phyloP scores from a whole-genome alignment of 2,113 vertebrate species.

The Silurus meridionalis region DNA sequence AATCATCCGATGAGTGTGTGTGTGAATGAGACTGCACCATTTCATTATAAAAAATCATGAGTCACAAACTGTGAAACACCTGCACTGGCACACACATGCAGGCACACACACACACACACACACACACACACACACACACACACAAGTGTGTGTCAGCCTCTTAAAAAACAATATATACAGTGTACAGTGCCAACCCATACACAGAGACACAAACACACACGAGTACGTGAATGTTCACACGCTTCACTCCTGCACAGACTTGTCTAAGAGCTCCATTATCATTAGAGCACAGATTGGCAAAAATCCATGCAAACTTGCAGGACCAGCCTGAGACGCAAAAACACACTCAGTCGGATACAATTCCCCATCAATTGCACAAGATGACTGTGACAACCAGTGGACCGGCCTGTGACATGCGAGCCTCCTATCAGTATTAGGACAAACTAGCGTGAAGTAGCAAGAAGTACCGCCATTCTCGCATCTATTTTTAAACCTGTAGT shows the following conservation, averaged over 20 bases:
- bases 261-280: conserved; percentile 28
- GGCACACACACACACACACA: neutral
- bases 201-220: conserved; percentile 35
- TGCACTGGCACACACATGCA: neutral
- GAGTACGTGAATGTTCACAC: conserved; percentile 21
- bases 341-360: conserved; percentile 26
- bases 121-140: neutral
- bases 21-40: neutral
- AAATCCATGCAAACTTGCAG: conserved; percentile 32
- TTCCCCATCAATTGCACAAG: conserved; percentile 21
- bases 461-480: too few species aligned
- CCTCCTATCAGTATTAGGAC: too few species aligned
- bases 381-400: neutral
- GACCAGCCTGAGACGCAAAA: conserved; percentile 30
- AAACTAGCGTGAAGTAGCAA: too few species aligned
- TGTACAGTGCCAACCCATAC: conserved; percentile 50
- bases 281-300: conserved; percentile 29
- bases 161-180: conserved; percentile 55
- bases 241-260: conserved; percentile 39
- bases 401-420: too few species aligned
- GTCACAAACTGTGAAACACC: conserved; percentile 32
- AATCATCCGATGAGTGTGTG: neutral
- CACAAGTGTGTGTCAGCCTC: conserved; percentile 14
- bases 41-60: conserved; percentile 24
- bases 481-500: too few species aligned